A percentile compares a stretch with the other conserved stretches of the same genome.
Evolutionary conservation across 92 coral and sea anemone genomes (phyloP).

Genomic region (Porites cylindrica): DNA sequence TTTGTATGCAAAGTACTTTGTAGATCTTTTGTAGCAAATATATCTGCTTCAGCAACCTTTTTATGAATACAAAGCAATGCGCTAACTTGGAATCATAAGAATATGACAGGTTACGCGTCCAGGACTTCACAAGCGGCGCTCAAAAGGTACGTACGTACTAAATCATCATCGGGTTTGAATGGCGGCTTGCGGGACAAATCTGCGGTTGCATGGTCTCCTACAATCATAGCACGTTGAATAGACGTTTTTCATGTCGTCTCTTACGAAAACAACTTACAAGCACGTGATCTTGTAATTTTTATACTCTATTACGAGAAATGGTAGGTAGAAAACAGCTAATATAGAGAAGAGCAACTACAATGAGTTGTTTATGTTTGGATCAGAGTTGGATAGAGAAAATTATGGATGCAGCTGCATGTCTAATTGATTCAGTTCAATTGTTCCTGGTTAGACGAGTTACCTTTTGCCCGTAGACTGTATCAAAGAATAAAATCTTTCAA

Average conservation of each 20-base stretch:
- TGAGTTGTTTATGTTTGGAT: no score
- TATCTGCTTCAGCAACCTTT: conserved; percentile 27
- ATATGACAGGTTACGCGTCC: conserved; percentile 50
- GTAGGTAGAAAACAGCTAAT: not conserved
- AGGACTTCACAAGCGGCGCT: conserved; percentile 31
- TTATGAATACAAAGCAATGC: conserved; percentile 20
- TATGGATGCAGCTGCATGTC: not conserved
- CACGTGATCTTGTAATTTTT: no score
- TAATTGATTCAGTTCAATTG: not conserved
- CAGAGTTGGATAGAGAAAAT: no score
- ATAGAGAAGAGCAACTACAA: not conserved
- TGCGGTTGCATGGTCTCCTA: no score
- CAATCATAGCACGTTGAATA: no score
- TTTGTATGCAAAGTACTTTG: not conserved
- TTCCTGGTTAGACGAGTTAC: not conserved
- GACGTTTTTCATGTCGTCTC: no score
- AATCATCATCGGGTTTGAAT: not conserved
- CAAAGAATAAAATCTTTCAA: no score
- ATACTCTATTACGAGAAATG: not conserved
- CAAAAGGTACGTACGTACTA: not conserved
- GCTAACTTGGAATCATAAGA: not conserved
- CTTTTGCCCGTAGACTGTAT: not conserved
- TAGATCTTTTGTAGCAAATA: not conserved
- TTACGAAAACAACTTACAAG: no score
- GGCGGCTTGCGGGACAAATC: no score